Percentiles rank a stretch among this genome's conserved stretches.
phyloP scores from a whole-genome alignment of 2,113 vertebrate species.

The Phylloscopus whistleri region DNA sequence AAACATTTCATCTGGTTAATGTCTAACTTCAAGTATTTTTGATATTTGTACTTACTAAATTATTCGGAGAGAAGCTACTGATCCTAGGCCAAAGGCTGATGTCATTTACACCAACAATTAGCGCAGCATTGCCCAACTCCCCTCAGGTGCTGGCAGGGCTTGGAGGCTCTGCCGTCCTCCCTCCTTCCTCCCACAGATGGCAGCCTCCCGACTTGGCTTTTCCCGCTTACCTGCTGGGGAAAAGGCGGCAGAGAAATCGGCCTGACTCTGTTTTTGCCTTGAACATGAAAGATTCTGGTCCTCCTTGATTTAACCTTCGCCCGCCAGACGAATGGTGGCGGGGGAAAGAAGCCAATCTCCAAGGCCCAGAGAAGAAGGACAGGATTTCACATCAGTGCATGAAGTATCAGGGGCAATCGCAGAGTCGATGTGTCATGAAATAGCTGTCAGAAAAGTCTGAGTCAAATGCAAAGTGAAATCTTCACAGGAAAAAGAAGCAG shows the following conservation, averaged over 20 bases:
- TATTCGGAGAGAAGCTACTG: constrained; percentile 46
- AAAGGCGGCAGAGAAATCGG: neutral
- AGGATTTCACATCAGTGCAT: neutral
- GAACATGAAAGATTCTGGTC: constrained; percentile 12
- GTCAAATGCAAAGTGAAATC: neutral
- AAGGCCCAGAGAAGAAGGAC: neutral
- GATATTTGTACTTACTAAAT: constrained; percentile 67
- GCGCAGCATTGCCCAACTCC: constrained; percentile 21
- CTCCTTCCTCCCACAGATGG: constrained; percentile 69
- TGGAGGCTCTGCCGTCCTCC: neutral
- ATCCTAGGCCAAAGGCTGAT: constrained; percentile 54
- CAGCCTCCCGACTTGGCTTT: constrained; percentile 61
- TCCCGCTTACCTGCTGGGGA: neutral
- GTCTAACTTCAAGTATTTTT: constrained; percentile 62
- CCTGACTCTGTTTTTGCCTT: neutral
- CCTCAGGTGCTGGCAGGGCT: neutral
- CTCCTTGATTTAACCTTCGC: constrained; percentile 30
- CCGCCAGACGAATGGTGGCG: neutral
- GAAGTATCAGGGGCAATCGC: neutral
- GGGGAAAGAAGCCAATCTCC: neutral
- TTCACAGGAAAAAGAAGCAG: neutral
- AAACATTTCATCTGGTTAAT: constrained; percentile 67
- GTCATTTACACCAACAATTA: constrained; percentile 51
- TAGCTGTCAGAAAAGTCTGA: neutral
- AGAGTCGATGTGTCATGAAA: neutral